Evolutionary conservation across 2,888 invertebrate species (phyloP).

Genomic region (Timema podura): DNA sequence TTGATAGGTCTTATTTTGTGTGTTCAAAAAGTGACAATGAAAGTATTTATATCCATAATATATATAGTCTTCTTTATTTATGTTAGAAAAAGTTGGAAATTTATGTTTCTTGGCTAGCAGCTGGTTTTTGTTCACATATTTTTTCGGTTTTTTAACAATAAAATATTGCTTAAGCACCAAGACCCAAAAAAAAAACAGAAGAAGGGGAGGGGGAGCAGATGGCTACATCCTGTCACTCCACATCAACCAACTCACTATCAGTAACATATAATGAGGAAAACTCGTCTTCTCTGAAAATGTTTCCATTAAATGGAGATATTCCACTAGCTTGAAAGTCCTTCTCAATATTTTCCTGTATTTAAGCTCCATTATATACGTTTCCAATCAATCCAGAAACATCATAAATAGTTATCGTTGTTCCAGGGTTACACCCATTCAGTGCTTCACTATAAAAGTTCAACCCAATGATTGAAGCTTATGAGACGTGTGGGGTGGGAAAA

Average conservation of each 20-base stretch:
- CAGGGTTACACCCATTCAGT: not conserved
- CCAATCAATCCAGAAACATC: constrained; percentile 8
- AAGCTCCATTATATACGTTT: not conserved
- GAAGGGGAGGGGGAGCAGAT: no score
- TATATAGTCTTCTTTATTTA: no score
- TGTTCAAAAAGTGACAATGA: no score
- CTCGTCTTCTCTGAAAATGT: constrained; percentile 17
- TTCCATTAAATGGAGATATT: constrained; percentile 12
- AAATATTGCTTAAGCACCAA: no score
- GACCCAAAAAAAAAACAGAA: no score
- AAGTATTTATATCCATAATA: no score
- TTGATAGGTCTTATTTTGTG: no score
- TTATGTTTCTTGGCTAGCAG: no score
- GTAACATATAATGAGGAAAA: not conserved
- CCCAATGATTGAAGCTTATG: not conserved
- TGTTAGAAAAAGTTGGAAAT: no score
- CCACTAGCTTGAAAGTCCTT: constrained; percentile 13
- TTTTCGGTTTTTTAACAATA: no score
- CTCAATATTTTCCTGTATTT: constrained; percentile 5
- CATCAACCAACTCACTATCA: not conserved
- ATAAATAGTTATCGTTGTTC: not conserved
- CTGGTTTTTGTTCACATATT: no score
- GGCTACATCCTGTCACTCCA: no score
- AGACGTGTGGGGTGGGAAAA: not conserved
- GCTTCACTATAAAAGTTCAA: constrained; percentile 4